Base-by-base conservation (phyloP, 2,113 vertebrate species). In the Tupaia tana region DNA sequence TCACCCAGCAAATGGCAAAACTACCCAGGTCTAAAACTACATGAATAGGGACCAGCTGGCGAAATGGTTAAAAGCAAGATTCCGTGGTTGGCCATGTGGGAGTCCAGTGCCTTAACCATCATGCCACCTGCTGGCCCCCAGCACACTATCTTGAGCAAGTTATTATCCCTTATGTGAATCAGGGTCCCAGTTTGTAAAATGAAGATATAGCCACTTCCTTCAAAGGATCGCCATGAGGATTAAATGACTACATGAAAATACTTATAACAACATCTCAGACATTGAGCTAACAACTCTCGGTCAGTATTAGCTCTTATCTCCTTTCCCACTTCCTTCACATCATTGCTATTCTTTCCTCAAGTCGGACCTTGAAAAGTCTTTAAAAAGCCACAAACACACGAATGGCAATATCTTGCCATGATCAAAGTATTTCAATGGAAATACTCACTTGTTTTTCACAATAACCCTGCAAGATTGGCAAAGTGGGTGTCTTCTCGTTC, bases 271-370 rank as follows among this genome's bases (percentile, higher is more conserved):
- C 29, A 31, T 52, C 56, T 20, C 71, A 25, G 54, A 52, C 54
- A 9, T 1, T 9, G 18, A n/a, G n/a, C n/a, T 34, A 66, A 71
- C n/a, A n/a, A 22, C 14, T n/a, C 54, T 86, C 29, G n/a, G n/a
- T 29, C 54, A 84, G 1, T 31, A 58, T 93, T 67, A 56, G 54
- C 18, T 31, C 54, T 90, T 64, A 18, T 6, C 52, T 20, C 59
- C 25, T 79, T 52, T 87, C 34, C 74, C 56, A 7, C 11, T 73
- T 71, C 29, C 75, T 70, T 71, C 9, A 19, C 22, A 24, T 4
- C 59, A 74, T 64, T 64, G n/a, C n/a, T n/a, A 69, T 61, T 94
- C 86, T 89, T 82, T 78, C 87, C 54, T 89, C 9, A 58, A 85
- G 52, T 29, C 24, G 82, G 73, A 94, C 80, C 56, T 54, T 54